Evolutionary conservation across 2,797 vertebrate species (phyloP), one percentile per base, ranked within the genome.

Genomic region (Phrynocephalus vlangalii): DNA sequence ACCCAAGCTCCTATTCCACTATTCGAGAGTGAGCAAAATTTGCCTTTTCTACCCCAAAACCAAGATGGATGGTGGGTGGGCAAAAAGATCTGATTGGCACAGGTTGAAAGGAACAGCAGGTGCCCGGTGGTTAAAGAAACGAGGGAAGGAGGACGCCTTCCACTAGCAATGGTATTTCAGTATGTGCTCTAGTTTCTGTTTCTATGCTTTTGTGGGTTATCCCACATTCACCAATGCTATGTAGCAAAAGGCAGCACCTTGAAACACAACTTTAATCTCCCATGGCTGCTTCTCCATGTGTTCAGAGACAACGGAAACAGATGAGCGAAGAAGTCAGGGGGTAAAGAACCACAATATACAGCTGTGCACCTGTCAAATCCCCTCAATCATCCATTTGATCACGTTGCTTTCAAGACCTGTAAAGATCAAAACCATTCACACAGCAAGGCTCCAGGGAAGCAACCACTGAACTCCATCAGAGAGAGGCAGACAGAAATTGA

Each of bases 201-300:
- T 88, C 93, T 90, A 85, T 78, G 83, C 84, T 30, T 83, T 72
- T 88, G 68, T 83, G 88, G 85, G 83, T n/a, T 68, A 5, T 63
- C 38, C 24, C 88, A 38, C 90, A 83, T 68, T 22, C 30, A 56
- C 33, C 82, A 72, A 82, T 76, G 77, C 84, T 1, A 1, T 75
- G 52, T 72, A 84, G 90, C 86, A 94, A 90, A 92, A 86, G 72
- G 92, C 92, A 91, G 87, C 82, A 90, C 88, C 7, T 2, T 70
- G 50, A 24, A 94, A 86, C 8, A 66, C 80, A 86, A 81, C 90
- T 91, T 93, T 94, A 91, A 95, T 95, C 92, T 94, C 86, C 91
- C 82, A 44, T 82, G 82, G 30, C 84, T 84, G 77, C 15, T 86
- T 86, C 87, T 33, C 85, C 87, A 24, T 56, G 6, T 83, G 63